Evolutionary conservation across 2,113 vertebrate genomes (phyloP), one percentile per base, ranked within the genome.

Genomic region (Kobus ellipsiprymnus): DNA sequence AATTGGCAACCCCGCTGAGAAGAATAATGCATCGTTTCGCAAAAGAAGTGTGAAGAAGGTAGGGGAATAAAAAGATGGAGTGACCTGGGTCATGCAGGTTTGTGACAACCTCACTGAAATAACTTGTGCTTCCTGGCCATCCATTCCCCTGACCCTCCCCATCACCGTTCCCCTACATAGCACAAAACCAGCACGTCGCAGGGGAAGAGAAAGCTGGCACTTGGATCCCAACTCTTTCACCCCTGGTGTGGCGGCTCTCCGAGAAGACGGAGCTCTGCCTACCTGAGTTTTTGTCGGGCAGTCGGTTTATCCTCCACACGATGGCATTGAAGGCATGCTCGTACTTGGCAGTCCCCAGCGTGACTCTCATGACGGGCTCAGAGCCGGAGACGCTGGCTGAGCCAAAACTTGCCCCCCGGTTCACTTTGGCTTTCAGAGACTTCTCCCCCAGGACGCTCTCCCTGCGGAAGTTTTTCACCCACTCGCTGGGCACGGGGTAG

Each of bases 231-330:
- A 54, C 50, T 81, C 36, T 27, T 52, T 5, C 0, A 36, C n/a
- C 11, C 14, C 21, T 40, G 3, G 4, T 0, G 6, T 0, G 9
- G 64, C 21, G 3, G 10, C 19, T 52, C 55, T 46, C 25, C 7
- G 9, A 44, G 60, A 48, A 0, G 50, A 54, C 40, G 19, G 54
- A 23, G 44, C 97, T 25, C 50, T 57, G 98, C 99, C 98, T 98
- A 99, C 99, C 99, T 98, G 99, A 99, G 98, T 99, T 99, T 98
- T 99, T 99, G 98, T 99, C 99, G 59, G 99, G 99, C 96, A 99
- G 98, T 5, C 99, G 98, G 98, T 98, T 99, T 97, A 99, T 99
- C 97, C 99, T 99, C 99, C 99, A 99, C 48, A 99, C 99, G 2
- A 99, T 99, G 95, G 99, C 98, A 94, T 98, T 99, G 98, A 99